Evolutionary conservation across 2,797 vertebrate genomes (phyloP), one percentile per base, ranked within the genome.

Genomic region (Artibeus jamaicensis): DNA sequence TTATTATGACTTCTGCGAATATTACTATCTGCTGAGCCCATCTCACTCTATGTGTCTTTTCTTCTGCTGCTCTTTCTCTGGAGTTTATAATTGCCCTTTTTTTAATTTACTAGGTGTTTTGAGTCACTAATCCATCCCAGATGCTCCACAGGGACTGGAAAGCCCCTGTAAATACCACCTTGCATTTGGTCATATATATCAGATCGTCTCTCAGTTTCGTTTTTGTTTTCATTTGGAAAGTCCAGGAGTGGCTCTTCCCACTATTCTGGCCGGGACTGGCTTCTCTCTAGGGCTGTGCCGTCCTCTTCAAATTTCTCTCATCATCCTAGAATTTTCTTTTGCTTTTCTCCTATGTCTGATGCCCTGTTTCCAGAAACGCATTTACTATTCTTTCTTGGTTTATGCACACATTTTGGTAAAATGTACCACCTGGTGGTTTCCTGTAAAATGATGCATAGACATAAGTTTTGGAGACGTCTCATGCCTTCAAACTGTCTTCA

Each of bases 371-470:
- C 16, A 79, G 86, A 96, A 91, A 86, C 39, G n/a, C 6, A 26
- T 8, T 77, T 21, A 78, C 37, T 79, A 37, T 93, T 74, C 15
- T 90, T 88, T 79, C 70, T 95, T 94, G 53, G 44, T 22, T 76
- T 79, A 91, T 89, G 42, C 4, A 39, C 37, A 87, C 21, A 78
- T 84, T 94, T 95, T 87, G 24, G 62, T 77, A 82, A 94, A 93
- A 74, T 26, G 76, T 55, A 42, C 9, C 10, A 57, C 29, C 12
- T 19, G 70, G 10, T 50, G 73, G 39, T 29, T 76, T 94, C 32
- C 65, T 89, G 9, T 87, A 39, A 95, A 83, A 92, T 68, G 46
- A 94, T 62, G 21, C 50, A 83, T 0, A 73, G 59, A 93, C n/a
- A 91, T 82, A 91, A 37, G 48, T 42, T 83, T 94, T 82, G 84